Evolutionary conservation across 2,888 invertebrate genomes (phyloP).

Genomic region (Drosophila acutilabella): DNA sequence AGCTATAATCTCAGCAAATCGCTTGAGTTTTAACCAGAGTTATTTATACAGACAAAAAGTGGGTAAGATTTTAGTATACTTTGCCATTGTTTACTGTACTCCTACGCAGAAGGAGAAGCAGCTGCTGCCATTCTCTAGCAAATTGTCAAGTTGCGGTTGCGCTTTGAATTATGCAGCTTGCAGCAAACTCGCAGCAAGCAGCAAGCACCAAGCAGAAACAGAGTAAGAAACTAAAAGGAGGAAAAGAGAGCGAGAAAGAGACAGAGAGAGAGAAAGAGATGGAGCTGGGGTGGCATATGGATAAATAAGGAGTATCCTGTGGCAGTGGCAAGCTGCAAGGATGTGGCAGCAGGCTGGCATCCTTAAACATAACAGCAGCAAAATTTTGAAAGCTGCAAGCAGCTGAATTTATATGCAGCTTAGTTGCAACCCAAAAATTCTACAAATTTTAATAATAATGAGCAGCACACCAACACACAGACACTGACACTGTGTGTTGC

Average conservation of each 20-base stretch:
- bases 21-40: conserved; percentile 50
- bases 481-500: conserved; percentile 50
- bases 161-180: conserved; percentile 75
- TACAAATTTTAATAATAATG: conserved; percentile 79
- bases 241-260: not conserved
- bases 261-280: not conserved
- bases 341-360: conserved; percentile 39
- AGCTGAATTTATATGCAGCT: conserved; percentile 79
- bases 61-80: conserved; percentile 38
- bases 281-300: not conserved
- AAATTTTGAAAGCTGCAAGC: conserved; percentile 58
- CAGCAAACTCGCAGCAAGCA: conserved; percentile 3
- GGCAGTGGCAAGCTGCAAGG: conserved; percentile 15
- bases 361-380: conserved; percentile 56
- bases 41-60: conserved; percentile 59
- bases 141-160: conserved; percentile 80
- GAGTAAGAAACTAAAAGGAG: not conserved
- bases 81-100: conserved; percentile 46
- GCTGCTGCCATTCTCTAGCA: conserved; percentile 63
- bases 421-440: conserved; percentile 80
- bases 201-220: not conserved
- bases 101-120: conserved; percentile 38
- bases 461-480: conserved; percentile 58
- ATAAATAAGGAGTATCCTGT: conserved; percentile 5
- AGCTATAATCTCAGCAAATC: conserved; percentile 60